Evolutionary conservation across 2,888 invertebrate genomes (phyloP).

Genomic region (Pterobdella sp.): DNA sequence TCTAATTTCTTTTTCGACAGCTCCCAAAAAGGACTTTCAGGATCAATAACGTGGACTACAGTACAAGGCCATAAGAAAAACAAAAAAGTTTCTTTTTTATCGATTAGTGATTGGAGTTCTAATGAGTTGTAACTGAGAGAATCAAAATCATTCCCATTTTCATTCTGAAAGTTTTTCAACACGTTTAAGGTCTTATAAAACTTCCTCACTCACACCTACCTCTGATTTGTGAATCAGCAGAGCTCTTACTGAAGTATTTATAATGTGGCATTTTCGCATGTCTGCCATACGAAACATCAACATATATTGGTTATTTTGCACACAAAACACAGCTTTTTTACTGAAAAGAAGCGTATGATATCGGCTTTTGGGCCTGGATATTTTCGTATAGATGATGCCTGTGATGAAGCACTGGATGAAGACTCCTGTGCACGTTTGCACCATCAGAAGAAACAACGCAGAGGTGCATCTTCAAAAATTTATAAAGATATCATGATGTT

Average conservation of each 20-base stretch:
- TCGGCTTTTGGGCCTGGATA: conserved; percentile 74
- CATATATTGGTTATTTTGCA: conserved; percentile 48
- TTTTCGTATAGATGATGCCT: conserved; percentile 77
- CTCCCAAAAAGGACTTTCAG: conserved; percentile 78
- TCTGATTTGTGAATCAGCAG: conserved; percentile 34
- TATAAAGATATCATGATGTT: no score
- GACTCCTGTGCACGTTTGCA: conserved; percentile 84
- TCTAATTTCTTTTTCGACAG: conserved; percentile 83
- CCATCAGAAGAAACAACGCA: conserved; percentile 77
- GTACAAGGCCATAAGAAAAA: conserved; percentile 98
- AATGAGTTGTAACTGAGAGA: conserved; percentile 77
- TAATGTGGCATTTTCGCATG: conserved; percentile 43
- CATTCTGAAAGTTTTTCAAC: no score
- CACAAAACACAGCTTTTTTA: conserved; percentile 75
- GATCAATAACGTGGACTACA: conserved; percentile 87
- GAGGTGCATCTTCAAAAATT: conserved; percentile 62
- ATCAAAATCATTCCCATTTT: conserved; percentile 50
- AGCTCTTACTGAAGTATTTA: conserved; percentile 34
- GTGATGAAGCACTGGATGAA: conserved; percentile 63
- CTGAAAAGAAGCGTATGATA: conserved; percentile 89
- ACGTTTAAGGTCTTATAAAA: no score
- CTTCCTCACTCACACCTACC: conserved; percentile 81
- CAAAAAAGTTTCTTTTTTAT: conserved; percentile 71
- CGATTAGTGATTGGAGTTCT: conserved; percentile 31
- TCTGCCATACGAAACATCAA: conserved; percentile 52